Base-by-base conservation (phyloP, 1,140 invertebrate species). In the Panagrolaimus sp. region DNA sequence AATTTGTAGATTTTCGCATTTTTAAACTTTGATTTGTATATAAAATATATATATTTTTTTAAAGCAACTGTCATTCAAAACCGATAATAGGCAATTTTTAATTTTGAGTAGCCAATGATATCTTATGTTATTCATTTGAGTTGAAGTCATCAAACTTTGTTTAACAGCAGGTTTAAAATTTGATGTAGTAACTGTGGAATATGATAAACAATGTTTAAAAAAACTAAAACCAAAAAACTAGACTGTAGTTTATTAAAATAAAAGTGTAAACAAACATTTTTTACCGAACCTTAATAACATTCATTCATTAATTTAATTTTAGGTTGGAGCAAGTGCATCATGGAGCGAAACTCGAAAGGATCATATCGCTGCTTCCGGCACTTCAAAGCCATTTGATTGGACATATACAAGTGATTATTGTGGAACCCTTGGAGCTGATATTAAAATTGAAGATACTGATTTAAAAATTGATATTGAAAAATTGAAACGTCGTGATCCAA, bases 381-480 rank as follows among this genome's bases (percentile, higher is more conserved):
- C 92, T 77, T 85, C 91, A 17, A 90, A 91, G 78, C 89, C 91
- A 12, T 97, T 94, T 85, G 94, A 98, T 85, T 98, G 95, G 95
- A 98, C 94, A 10, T 98, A 91, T 79, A 90, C 90, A n/a, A 94
- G 92, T 43, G 88, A 90, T 81, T 98, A 98, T 82, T 89, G 89
- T 83, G 95, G 94, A 85, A 88, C 45, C 65, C 71, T 47, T 21
- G 32, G 15, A 2, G 46, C n/a, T 48, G n/a, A 52, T 21, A 28
- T 75, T 43, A 43, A 84, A 83, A 75, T 83, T 24, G 63, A 64
- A 38, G 76, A 86, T 69, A 91, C 92, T 9, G 86, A 88, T 21
- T 89, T 93, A 82, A 86, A 87, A 74, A 92, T 98, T 48, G 88
- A 98, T 85, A 86, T 94, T 73, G 91, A 96, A 74, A 89, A 92